These are phyloP conservation scores for Patagioenas fasciata DNA, from an alignment of 2,113 vertebrate species.

Conservation along the genomic window DNA sequence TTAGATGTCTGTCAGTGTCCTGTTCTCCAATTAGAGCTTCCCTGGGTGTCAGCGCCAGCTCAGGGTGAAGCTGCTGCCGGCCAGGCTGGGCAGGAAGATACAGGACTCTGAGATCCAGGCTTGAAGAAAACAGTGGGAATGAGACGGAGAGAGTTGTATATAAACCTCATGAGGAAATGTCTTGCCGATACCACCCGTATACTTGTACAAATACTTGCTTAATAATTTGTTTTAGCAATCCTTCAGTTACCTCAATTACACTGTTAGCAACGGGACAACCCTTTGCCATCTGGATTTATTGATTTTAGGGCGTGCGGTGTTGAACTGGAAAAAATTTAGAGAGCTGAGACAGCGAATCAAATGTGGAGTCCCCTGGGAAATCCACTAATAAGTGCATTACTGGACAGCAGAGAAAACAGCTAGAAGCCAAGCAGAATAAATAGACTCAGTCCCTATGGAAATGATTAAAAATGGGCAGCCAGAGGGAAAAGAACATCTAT, in stretches of 20 bases:
- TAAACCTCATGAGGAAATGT: background rate
- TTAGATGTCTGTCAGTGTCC: background rate
- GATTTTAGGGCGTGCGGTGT: background rate
- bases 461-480: background rate
- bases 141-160: background rate
- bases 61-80: background rate
- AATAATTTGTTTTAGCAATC: background rate
- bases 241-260: background rate
- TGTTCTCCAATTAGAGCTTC: background rate
- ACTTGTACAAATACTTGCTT: background rate
- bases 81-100: background rate
- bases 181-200: background rate
- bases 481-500: background rate
- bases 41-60: background rate
- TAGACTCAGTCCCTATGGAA: background rate
- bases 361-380: background rate
- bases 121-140: background rate
- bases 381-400: conserved; percentile 5
- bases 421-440: conserved; percentile 12
- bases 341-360: conserved; percentile 9
- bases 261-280: background rate
- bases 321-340: conserved; percentile 7
- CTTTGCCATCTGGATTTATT: background rate
- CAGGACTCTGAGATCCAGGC: background rate
- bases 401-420: conserved; percentile 1